phyloP scores from a whole-genome alignment of 2,113 vertebrate species.

The Forbesichthys papilliferus region DNA sequence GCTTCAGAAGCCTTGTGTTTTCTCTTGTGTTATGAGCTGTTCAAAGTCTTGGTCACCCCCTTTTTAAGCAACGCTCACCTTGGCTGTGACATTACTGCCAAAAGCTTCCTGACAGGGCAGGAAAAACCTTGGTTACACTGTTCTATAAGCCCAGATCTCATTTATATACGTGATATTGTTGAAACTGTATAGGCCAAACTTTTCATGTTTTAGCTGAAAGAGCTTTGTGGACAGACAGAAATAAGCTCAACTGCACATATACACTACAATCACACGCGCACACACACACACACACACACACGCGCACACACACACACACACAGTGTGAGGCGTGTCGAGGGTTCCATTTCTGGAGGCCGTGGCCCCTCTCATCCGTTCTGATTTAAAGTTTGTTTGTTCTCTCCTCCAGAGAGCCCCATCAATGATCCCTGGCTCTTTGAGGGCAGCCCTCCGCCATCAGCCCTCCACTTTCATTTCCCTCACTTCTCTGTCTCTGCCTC shows the following conservation, averaged over 20 bases:
- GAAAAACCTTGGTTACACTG: constrained; percentile 56
- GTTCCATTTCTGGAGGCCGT: constrained; percentile 70
- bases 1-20: constrained; percentile 54
- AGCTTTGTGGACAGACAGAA: constrained; percentile 47
- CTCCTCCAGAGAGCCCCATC: constrained; percentile 70
- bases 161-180: constrained; percentile 66
- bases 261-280: neutral
- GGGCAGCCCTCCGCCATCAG: constrained; percentile 64
- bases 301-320: constrained; percentile 21
- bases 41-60: constrained; percentile 31
- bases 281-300: constrained; percentile 18
- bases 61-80: constrained; percentile 47
- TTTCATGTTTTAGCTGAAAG: constrained; percentile 60
- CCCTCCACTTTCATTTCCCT: constrained; percentile 73
- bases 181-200: constrained; percentile 51
- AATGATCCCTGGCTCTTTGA: constrained; percentile 71
- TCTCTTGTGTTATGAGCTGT: constrained; percentile 44
- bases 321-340: constrained; percentile 42
- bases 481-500: constrained; percentile 57
- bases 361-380: constrained; percentile 74
- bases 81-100: constrained; percentile 57
- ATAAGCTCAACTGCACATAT: neutral
- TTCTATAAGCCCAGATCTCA: constrained; percentile 59
- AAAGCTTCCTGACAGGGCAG: constrained; percentile 62
- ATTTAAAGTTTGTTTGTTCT: constrained; percentile 80